Evolutionary conservation across 2,888 invertebrate species (phyloP), one percentile per base, ranked within the genome.

Genomic region (Lasioglossum marginatum): DNA sequence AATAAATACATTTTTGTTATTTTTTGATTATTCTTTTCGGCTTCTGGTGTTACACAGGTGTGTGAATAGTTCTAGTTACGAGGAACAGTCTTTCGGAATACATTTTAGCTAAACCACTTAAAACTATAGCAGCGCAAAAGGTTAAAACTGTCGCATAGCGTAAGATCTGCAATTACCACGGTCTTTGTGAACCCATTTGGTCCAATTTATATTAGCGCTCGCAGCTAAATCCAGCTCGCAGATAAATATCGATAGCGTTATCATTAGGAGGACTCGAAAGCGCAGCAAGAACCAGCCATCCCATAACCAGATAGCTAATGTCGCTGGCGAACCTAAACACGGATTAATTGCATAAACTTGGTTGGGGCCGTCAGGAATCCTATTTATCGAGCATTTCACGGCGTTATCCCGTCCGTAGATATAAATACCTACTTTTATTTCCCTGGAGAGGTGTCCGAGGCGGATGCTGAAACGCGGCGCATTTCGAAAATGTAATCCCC

Each of bases 381-480:
- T 45, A 76, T 81, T 79, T 79, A 86, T 85, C 72, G 85, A 48
- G 19, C 40, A 34, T 16, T 48, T 16, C 66, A 1, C 40, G 16
- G 80, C 34, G 63, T 71, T 72, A 76, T 60, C 72, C 43, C 16
- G 43, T 27, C 12, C 2, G 16, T 6, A 31, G 70, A 66, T 66
- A 79, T 83, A 87, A 86, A 89, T 88, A 83, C 78, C 83, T 88
- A 81, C 84, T 87, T 90, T 87, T 82, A 89, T 90, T 88, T 91
- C 89, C 91, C 90, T 34, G 43, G 81, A 76, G 90, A 83, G 80
- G 23, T 34, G 66, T 72, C 37, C 34, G 40, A 66, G 66, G 66
- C 8, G 78, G 70, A 63, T 37, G 66, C 66, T 52, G 12, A 45
- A 79, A 81, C 73, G 60, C 43, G 60, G 52, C 43, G 63, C 45